Base-by-base conservation (phyloP, 2,888 invertebrate genomes). In the Catonia carolina region DNA sequence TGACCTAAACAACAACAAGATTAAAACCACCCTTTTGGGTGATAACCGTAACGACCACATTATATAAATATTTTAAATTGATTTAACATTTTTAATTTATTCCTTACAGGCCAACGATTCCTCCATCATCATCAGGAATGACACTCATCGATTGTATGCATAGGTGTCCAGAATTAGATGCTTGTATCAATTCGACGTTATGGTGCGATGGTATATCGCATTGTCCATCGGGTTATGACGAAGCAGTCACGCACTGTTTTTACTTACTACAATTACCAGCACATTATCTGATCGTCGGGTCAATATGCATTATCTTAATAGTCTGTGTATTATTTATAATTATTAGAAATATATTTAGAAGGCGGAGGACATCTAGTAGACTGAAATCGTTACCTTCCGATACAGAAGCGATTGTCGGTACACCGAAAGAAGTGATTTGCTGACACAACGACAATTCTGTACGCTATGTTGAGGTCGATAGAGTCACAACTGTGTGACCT, bases 371-470 rank as follows among this genome's bases (percentile, higher is more conserved):
- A 27, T 88, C 89, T 71, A 86, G 86, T 64, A 80, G 88, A 4
- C 79, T 64, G 42, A 64, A 64, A 51, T 59, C 64, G 41, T 59
- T 64, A 35, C 62, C 63, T 58, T 85, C 86, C 23, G 89, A 89
- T 74, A 64, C 67, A n/a, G 67, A 67, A 27, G 63, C 67, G n/a
- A 65, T 67, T 45, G 62, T 66, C 41, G 64, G 65, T 50, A 88
- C 89, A 63, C 88, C 87, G 63, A 89, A 89, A 73, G 89, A 89
- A 74, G 86, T 89, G 77, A 89, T 90, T 82, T 89, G 90, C 90
- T 91, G 91, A 91, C 90, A 89, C 81, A 58, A 62, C 45, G 89
- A 90, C 82, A 88, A 88, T 86, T 89, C 90, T 84, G 90, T 89
- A 77, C 87, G 89, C 72, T 91, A 90, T 75, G 88, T 90, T 72